These are phyloP conservation scores for Rhinoderma darwinii DNA, from an alignment of 2,113 vertebrate species.

Conservation along the genomic window DNA sequence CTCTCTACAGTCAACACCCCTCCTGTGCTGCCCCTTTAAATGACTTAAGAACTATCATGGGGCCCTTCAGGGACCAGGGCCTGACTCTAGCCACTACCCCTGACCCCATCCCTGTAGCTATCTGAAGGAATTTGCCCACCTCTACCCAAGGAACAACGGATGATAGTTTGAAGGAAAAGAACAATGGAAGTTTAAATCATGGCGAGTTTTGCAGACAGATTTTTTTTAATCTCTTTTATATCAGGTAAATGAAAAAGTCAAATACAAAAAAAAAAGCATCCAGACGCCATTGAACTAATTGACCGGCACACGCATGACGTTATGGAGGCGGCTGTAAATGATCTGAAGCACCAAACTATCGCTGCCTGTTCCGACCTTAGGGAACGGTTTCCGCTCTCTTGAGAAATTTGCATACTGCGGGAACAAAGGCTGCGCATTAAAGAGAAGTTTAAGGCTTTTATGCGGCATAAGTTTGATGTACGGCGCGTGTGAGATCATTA, in stretches of 20 bases:
- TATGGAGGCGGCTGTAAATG: slow-evolving; percentile 12
- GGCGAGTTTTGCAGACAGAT: neutral
- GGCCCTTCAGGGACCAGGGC: too few relatives aligned
- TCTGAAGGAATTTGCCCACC: too few relatives aligned
- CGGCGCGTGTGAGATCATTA: slow-evolving; percentile 22
- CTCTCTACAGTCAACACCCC: too few relatives aligned
- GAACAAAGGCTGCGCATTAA: slow-evolving; percentile 41
- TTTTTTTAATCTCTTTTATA: neutral
- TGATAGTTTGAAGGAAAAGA: neutral
- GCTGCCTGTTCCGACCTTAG: neutral
- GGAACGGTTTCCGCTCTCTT: slow-evolving; percentile 1
- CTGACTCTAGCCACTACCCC: too few relatives aligned
- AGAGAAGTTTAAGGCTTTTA: slow-evolving; percentile 9
- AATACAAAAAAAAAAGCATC: neutral
- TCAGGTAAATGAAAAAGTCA: neutral
- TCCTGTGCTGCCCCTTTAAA: too few relatives aligned
- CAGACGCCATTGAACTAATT: neutral
- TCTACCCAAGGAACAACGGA: neutral
- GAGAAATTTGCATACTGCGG: slow-evolving; percentile 8
- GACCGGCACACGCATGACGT: neutral
- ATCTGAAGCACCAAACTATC: neutral
- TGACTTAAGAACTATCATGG: too few relatives aligned
- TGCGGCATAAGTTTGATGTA: slow-evolving; percentile 36
- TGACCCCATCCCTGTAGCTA: too few relatives aligned
- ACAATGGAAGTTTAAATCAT: neutral